phyloP scores from a whole-genome alignment of 1,140 invertebrate genomes.

The Apis laboriosa region DNA sequence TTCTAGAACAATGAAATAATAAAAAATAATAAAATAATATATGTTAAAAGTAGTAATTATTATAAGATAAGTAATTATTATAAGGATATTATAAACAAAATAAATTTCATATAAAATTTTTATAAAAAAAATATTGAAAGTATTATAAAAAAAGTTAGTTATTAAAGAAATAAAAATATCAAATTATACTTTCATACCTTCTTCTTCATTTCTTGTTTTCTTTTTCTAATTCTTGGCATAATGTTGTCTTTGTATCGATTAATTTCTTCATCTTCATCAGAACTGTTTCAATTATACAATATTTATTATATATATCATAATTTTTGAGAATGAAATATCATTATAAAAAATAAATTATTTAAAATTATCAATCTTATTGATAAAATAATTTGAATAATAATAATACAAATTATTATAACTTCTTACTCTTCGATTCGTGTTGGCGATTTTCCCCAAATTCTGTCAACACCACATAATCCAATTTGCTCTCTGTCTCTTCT shows the following conservation, averaged over 20 bases:
- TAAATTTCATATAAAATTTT: slow-evolving; percentile 67
- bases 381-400: not conserved
- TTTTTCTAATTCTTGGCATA: slow-evolving; percentile 82
- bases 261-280: slow-evolving; percentile 80
- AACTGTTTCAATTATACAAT: slow-evolving; percentile 65
- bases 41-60: too few species aligned
- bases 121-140: not conserved
- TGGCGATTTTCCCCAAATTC: slow-evolving; percentile 89
- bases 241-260: slow-evolving; percentile 77
- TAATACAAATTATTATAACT: not conserved
- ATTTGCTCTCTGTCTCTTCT: slow-evolving; percentile 87
- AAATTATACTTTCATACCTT: slow-evolving; percentile 74
- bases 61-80: not conserved
- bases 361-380: not conserved
- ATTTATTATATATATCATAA: slow-evolving; percentile 41
- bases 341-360: not conserved
- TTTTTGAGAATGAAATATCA: not conserved
- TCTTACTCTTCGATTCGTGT: slow-evolving; percentile 83
- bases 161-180: not conserved
- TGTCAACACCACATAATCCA: slow-evolving; percentile 84
- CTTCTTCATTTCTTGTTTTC: slow-evolving; percentile 83
- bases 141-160: not conserved
- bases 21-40: not conserved
- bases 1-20: slow-evolving; percentile 23
- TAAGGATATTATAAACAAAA: slow-evolving; percentile 47